Conservation (phyloP, 2,888 invertebrate genomes). For the Lysandra coridon region DNA sequence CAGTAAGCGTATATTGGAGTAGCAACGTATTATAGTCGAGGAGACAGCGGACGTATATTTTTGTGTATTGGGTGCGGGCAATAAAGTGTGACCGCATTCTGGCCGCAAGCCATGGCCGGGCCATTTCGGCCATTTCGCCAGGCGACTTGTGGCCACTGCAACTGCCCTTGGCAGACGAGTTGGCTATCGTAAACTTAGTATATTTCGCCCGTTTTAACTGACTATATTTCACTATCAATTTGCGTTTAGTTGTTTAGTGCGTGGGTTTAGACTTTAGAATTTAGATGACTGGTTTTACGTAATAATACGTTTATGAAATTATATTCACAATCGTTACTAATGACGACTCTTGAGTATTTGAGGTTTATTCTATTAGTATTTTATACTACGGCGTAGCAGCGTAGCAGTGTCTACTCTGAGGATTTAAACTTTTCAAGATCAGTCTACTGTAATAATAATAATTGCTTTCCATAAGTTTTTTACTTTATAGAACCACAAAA, state of each 20-base stretch:
- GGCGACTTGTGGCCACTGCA: constrained; percentile 19
- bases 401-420: background rate
- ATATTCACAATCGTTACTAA: background rate
- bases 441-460: no score
- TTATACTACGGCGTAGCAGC: background rate
- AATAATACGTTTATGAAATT: background rate
- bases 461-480: no score
- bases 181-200: constrained; percentile 21
- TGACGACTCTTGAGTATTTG: background rate
- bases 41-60: background rate
- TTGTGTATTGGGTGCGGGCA: background rate
- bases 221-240: constrained; percentile 5
- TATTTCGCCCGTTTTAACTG: constrained; percentile 14
- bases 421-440: no score
- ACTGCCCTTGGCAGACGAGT: constrained; percentile 19
- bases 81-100: constrained; percentile 14
- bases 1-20: background rate
- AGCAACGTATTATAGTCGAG: background rate
- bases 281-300: background rate
- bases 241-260: background rate
- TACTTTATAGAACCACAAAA: no score
- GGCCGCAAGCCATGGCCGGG: constrained; percentile 12
- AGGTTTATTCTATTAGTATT: background rate
- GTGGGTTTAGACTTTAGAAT: background rate
- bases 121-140: constrained; percentile 9